These are phyloP conservation scores for Orycteropus afer DNA, from an alignment of 2,113 vertebrate species.

Conservation along the genomic window DNA sequence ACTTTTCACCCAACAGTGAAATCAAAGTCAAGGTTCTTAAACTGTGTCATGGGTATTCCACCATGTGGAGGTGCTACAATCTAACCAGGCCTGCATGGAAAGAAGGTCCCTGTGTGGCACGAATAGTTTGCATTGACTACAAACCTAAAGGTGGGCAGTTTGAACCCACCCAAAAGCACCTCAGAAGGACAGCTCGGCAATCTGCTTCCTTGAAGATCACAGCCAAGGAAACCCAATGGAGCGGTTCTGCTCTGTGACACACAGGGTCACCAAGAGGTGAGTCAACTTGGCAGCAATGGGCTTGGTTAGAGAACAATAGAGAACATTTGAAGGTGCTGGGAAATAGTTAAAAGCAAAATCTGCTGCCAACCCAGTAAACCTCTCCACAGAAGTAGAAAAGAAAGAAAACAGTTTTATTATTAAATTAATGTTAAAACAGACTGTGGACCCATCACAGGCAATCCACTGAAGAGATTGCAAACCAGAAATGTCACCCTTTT, in stretches of 20 bases:
- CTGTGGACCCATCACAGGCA: fast-evolving
- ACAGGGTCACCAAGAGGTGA: no score
- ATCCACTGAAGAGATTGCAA: background rate
- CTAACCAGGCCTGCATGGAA: background rate
- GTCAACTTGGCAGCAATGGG: no score
- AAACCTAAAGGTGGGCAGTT: no score
- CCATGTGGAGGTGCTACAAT: no score
- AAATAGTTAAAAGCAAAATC: background rate
- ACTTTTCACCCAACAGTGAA: background rate
- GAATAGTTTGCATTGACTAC: no score
- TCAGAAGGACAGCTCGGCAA: no score
- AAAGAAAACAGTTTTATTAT: background rate
- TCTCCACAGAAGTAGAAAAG: background rate
- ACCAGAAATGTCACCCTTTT: background rate
- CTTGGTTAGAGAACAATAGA: no score
- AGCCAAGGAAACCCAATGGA: no score
- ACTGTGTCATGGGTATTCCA: background rate
- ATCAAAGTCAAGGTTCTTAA: background rate
- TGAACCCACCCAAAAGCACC: no score
- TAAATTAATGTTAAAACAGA: background rate
- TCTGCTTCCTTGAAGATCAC: no score
- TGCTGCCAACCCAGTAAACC: background rate
- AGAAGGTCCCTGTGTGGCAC: background rate
- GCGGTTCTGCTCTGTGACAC: no score
- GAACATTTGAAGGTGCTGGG: background rate